Base-by-base conservation (phyloP, 2,888 invertebrate genomes). In the Rotaria macrura region DNA sequence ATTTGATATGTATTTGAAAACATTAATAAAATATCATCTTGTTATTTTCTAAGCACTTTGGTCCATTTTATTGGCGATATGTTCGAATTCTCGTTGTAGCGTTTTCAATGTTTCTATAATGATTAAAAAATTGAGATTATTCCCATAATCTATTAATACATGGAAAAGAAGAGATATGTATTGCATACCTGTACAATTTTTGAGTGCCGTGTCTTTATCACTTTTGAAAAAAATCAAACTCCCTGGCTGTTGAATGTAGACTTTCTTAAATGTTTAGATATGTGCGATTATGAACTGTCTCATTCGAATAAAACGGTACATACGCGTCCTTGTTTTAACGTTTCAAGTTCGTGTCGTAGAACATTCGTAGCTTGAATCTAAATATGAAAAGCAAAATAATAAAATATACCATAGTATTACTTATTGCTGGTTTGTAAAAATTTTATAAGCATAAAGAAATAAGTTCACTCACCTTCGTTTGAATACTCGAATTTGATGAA, bases 211-310 rank as follows among this genome's bases (percentile, higher is more conserved):
- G n/a, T 84, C 84, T 49, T 79, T 47, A 55, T 84, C 83, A 38
- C 72, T 52, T 83, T 54, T 72, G 43, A 86, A 86, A 86, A 86
- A 86, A 29, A 86, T 34, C 40, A 57, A 47, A n/a, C 84, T 84
- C 17, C 84, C 84, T 43, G 84, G 17, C 9, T 79, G 57, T 52
- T 84, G 54, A 20, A 55, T 14, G 38, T 86, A 86, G 25, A 86
- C 86, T 25, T 74, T 74, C 74, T 74, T 7, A 74, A 74, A 74
- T 3, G 7, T 10, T 12, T 20, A 4, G 29, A 40, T 23, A 3
- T 25, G 10, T 2, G 12, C 29, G 40, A 40, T 49, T 49, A 9
- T 49, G 14, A 49, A 49, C 2, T 7, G 49, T 2, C 6, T 25
- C 23, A 23, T 23, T 20, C 23, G 40, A 23, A 74, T 10, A 38